These are phyloP conservation scores for Rhynchonycteris naso DNA, from an alignment of 2,797 vertebrate species.

Conservation along the genomic window DNA sequence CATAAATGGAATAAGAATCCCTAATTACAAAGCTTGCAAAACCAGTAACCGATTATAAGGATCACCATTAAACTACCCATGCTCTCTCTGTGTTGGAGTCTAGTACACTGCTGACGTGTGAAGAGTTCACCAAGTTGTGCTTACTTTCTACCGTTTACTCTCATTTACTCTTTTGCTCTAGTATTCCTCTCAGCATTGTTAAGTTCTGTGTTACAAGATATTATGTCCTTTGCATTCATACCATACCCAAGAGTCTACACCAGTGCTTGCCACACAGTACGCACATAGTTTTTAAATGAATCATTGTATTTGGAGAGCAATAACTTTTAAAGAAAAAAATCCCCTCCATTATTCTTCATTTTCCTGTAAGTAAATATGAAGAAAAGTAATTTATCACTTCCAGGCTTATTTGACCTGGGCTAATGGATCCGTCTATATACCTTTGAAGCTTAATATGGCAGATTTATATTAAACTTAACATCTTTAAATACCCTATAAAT, in stretches of 20 bases:
- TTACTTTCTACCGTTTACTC: not conserved
- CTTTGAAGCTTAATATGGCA: not conserved
- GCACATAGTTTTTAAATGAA: slow-evolving; percentile 36
- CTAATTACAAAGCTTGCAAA: slow-evolving; percentile 32
- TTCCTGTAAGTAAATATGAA: not conserved
- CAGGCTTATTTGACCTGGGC: not conserved
- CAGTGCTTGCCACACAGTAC: not conserved
- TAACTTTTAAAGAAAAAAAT: not conserved
- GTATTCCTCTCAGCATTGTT: not conserved
- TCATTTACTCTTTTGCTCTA: not conserved
- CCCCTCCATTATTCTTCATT: not conserved
- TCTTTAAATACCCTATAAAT: not conserved
- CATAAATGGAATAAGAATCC: not conserved
- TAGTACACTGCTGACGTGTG: not conserved
- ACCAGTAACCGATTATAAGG: not conserved
- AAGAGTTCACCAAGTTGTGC: not conserved
- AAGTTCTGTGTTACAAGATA: not conserved
- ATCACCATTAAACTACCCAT: not conserved
- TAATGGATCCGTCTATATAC: not conserved
- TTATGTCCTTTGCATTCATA: not conserved
- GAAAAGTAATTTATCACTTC: not conserved
- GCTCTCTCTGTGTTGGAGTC: not conserved
- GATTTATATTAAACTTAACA: slow-evolving; percentile 30
- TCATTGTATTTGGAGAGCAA: not conserved
- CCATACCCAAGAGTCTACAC: not conserved